Percentiles rank a stretch among this genome's conserved stretches.
Evolutionary conservation across 2,113 vertebrate genomes (phyloP).

Genomic region (Dermatemys mawii): DNA sequence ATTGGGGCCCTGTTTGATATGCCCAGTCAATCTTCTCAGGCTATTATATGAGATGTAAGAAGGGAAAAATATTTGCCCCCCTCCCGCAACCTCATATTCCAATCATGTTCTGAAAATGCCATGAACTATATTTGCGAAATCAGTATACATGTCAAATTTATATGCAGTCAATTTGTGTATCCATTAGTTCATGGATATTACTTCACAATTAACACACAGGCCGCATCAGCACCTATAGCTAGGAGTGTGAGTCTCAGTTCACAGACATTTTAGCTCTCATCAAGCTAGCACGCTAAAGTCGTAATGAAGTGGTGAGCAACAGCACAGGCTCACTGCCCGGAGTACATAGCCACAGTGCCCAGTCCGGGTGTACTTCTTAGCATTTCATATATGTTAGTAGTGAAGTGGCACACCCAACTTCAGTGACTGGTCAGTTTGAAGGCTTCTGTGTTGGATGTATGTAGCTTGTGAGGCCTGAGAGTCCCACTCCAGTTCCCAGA

Average conservation of each 20-base stretch:
- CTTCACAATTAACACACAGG: not conserved
- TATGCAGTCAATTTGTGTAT: not conserved
- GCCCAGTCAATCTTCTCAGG: not conserved
- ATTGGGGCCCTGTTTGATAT: not conserved
- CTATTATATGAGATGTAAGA: not conserved
- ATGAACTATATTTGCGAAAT: not conserved
- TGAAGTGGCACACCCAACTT: not conserved
- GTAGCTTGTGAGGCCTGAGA: not conserved
- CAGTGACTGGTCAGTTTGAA: not conserved
- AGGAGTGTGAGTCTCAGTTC: not conserved
- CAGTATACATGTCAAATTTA: rapidly evolving
- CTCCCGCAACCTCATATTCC: not conserved
- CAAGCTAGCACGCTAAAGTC: not conserved
- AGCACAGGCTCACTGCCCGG: not conserved
- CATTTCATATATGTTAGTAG: not conserved
- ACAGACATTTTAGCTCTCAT: not conserved
- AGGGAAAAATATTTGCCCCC: not conserved
- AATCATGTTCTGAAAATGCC: not conserved
- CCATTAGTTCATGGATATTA: not conserved
- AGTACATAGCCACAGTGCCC: not conserved
- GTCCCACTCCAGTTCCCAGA: not conserved
- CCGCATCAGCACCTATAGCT: not conserved
- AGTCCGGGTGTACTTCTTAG: not conserved
- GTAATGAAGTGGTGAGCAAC: not conserved
- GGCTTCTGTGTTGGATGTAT: not conserved